These are phyloP conservation scores for Melanotaenia duboulayi DNA, from an alignment of 2,113 vertebrate genomes.

Conservation along the genomic window DNA sequence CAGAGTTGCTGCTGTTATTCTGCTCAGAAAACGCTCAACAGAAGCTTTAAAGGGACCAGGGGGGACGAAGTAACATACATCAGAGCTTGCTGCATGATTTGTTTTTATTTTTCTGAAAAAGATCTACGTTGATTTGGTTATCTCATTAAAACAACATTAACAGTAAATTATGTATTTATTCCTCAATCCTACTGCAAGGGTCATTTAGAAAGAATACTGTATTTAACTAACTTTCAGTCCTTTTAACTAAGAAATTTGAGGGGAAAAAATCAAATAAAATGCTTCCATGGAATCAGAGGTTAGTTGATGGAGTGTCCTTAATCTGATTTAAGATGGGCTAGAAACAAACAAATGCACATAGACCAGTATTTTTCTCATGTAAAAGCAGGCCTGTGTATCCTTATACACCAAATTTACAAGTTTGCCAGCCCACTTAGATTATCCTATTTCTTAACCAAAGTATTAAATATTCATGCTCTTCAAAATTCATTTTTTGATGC, in stretches of 20 bases:
- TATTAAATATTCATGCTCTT: too few species aligned
- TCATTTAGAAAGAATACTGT: neutral
- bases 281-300: neutral
- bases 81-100: conserved; percentile 18
- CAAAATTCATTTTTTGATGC: too few species aligned
- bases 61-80: conserved; percentile 17
- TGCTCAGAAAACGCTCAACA: conserved; percentile 3
- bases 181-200: neutral
- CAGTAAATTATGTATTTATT: conserved; percentile 1
- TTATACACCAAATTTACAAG: neutral
- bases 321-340: neutral
- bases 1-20: conserved; percentile 32
- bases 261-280: neutral
- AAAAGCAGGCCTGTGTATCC: neutral
- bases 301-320: neutral
- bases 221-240: neutral
- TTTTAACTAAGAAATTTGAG: neutral
- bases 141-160: neutral
- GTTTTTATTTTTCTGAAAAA: conserved; percentile 5
- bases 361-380: neutral
- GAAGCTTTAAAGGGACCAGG: neutral
- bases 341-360: neutral
- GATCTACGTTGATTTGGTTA: neutral
- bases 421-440: neutral
- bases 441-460: neutral